phyloP scores from a whole-genome alignment of 1,140 invertebrate species.

The Ericerus pela region DNA sequence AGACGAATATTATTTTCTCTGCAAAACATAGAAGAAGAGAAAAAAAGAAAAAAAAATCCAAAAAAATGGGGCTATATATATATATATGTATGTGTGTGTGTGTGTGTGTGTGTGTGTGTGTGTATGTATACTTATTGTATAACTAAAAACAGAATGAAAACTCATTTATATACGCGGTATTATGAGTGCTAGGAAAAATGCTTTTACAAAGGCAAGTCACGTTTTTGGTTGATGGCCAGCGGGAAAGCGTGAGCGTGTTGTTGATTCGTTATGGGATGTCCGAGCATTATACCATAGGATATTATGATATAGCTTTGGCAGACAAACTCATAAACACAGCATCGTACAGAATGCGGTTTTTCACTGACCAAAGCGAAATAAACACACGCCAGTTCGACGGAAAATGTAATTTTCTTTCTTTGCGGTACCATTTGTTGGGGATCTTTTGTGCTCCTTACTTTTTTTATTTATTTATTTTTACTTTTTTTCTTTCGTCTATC shows the following conservation, averaged over 20 bases:
- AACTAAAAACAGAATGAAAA: conserved; percentile 7
- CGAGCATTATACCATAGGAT: conserved; percentile 9
- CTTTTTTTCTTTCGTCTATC: neutral
- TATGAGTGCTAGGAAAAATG: conserved; percentile 5
- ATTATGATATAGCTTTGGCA: conserved; percentile 12
- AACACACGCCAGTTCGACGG: conserved; percentile 4
- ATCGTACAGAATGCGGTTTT: neutral
- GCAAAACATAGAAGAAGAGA: too few relatives aligned
- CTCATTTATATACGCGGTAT: conserved; percentile 10
- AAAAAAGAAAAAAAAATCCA: too few relatives aligned
- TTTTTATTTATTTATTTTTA: too few relatives aligned
- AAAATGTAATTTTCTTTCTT: conserved; percentile 11
- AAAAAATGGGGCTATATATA: too few relatives aligned
- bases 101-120: too few relatives aligned
- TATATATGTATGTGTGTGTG: too few relatives aligned
- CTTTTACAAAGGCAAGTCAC: conserved; percentile 8
- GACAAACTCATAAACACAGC: conserved; percentile 11
- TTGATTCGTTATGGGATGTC: conserved; percentile 12
- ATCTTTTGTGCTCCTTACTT: conserved; percentile 9
- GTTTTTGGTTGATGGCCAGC: conserved; percentile 4
- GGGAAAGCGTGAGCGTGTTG: conserved; percentile 7
- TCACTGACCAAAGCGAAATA: conserved; percentile 11
- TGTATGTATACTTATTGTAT: too few relatives aligned
- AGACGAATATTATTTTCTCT: too few relatives aligned
- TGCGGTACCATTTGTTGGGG: conserved; percentile 5